Conservation (phyloP, 2,888 invertebrate species). For the Smittia sp. region DNA sequence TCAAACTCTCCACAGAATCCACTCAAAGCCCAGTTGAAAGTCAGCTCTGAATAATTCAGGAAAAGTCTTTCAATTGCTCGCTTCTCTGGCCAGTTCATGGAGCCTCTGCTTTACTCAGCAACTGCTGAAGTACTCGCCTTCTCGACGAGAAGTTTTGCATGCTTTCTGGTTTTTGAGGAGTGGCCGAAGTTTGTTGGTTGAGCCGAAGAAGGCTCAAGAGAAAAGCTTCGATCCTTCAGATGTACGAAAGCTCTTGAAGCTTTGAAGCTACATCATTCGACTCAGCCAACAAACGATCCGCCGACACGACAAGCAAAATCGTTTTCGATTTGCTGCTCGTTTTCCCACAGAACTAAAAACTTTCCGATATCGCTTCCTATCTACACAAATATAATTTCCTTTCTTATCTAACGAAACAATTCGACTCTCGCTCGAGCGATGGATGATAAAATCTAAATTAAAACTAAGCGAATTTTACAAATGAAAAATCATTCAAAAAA, state of each 20-base stretch:
- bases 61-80: no score
- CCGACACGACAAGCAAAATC: not conserved
- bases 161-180: not conserved
- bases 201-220: no score
- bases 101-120: no score
- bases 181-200: no score
- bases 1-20: no score
- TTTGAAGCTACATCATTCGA: not conserved
- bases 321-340: constrained; percentile 12
- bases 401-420: constrained; percentile 14
- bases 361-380: constrained; percentile 5
- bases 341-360: not conserved
- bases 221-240: no score
- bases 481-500: constrained; percentile 1
- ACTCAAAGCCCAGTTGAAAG: no score
- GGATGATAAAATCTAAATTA: not conserved
- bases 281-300: not conserved
- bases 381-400: constrained; percentile 16
- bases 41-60: no score
- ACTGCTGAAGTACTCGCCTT: not conserved
- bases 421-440: not conserved
- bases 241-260: no score
- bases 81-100: no score
- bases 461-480: not conserved
- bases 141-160: not conserved